Evolutionary conservation across 2,113 vertebrate genomes (phyloP).

Genomic region (Pteronura brasiliensis): DNA sequence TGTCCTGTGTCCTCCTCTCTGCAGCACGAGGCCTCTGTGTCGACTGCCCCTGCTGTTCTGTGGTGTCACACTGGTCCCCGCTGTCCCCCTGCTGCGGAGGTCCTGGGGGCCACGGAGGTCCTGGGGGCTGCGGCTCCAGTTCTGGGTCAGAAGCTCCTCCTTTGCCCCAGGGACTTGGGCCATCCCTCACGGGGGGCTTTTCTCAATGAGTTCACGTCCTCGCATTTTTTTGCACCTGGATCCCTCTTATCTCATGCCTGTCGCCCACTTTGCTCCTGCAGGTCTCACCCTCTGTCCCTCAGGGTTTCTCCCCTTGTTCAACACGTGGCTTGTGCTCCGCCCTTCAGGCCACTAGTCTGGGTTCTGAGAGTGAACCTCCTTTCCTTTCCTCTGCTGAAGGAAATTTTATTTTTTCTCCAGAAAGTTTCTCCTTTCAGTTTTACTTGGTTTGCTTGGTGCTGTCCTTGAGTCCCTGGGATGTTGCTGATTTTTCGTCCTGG

Average conservation of each 20-base stretch:
- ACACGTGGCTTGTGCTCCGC: background rate
- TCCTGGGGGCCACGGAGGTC: background rate
- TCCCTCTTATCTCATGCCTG: background rate
- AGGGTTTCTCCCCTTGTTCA: background rate
- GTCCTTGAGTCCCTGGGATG: background rate
- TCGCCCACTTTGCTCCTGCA: background rate
- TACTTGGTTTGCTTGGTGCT: background rate
- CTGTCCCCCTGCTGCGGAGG: background rate
- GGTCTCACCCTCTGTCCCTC: background rate
- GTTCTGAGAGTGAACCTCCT: background rate
- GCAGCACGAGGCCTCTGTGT: background rate
- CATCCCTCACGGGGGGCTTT: rapidly evolving
- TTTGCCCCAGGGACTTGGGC: background rate
- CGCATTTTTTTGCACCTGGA: background rate
- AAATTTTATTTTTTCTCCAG: background rate
- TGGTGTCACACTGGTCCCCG: background rate
- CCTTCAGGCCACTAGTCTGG: background rate
- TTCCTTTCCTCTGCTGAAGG: background rate
- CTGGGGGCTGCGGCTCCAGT: background rate
- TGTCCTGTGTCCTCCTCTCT: background rate
- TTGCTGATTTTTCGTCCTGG: background rate
- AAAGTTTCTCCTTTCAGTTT: background rate
- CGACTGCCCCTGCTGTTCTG: background rate
- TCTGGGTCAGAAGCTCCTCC: background rate
- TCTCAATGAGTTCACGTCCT: background rate